A percentile compares a stretch with the other conserved stretches of the same genome.
Evolutionary conservation across 2,113 vertebrate species (phyloP).

Genomic region (Ophiodon elongatus): DNA sequence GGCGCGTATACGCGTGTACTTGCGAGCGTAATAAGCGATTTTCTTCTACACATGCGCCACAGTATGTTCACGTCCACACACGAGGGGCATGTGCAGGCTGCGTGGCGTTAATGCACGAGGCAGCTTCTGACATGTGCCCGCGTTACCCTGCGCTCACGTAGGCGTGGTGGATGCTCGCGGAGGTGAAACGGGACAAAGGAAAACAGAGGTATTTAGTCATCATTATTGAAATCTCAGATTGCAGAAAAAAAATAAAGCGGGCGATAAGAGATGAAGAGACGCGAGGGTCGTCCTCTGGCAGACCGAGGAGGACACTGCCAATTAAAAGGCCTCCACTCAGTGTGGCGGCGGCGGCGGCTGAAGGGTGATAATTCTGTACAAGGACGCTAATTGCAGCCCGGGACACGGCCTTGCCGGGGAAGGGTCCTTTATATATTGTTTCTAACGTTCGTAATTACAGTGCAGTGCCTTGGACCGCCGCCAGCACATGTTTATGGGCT

Average conservation of each 20-base stretch:
- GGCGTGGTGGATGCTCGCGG: constrained; percentile 10
- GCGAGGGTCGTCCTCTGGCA: constrained; percentile 33
- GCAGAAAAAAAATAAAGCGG: constrained; percentile 10
- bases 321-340: constrained; percentile 64
- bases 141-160: neutral
- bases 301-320: constrained; percentile 59
- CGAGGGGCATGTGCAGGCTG: constrained; percentile 28
- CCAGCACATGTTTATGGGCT: constrained; percentile 80
- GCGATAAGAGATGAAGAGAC: constrained; percentile 42
- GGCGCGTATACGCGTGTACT: constrained; percentile 59
- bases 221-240: constrained; percentile 43
- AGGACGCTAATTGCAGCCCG: constrained; percentile 74
- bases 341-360: constrained; percentile 37
- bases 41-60: constrained; percentile 54
- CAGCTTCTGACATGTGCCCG: constrained; percentile 17
- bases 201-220: constrained; percentile 38
- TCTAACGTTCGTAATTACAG: constrained; percentile 81
- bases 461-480: constrained; percentile 66
- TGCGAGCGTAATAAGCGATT: constrained; percentile 54
- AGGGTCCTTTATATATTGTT: constrained; percentile 77
- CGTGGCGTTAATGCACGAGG: constrained; percentile 13
- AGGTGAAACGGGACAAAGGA: constrained; percentile 41
- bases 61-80: constrained; percentile 54
- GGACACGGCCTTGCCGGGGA: constrained; percentile 59
- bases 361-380: constrained; percentile 75